Evolutionary conservation across 2,797 vertebrate species (phyloP).

Genomic region (Oreonectes daqikongensis): DNA sequence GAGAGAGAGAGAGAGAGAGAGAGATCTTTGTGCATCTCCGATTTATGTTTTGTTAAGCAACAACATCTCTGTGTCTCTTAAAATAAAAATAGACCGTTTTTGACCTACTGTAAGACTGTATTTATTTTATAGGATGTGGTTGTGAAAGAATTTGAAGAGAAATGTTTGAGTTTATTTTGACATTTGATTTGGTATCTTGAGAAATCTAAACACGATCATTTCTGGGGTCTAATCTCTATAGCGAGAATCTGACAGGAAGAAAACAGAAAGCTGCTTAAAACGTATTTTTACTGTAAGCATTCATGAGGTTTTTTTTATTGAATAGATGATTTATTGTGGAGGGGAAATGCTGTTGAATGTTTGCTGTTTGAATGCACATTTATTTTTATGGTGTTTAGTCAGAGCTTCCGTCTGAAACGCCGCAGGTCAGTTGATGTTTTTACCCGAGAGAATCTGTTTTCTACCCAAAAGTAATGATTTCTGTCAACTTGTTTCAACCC

Average conservation of each 20-base stretch:
- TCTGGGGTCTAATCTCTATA: no score
- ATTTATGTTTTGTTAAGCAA: neutral
- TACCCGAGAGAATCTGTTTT: slow-evolving; percentile 2
- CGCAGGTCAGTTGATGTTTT: slow-evolving; percentile 21
- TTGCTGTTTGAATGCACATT: slow-evolving; percentile 24
- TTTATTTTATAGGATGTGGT: no score
- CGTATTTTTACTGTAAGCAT: neutral
- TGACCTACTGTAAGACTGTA: neutral
- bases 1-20: no score
- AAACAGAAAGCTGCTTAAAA: neutral
- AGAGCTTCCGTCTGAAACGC: slow-evolving; percentile 7
- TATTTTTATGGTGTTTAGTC: slow-evolving; percentile 33
- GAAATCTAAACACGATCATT: no score
- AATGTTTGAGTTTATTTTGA: no score
- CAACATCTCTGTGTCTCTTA: neutral
- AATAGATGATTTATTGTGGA: neutral
- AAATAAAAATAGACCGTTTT: neutral
- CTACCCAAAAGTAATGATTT: no score
- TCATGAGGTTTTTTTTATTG: neutral
- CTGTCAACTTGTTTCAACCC: neutral
- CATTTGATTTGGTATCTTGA: no score
- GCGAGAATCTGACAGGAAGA: no score
- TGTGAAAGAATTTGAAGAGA: no score
- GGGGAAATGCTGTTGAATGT: neutral
- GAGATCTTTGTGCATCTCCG: no score